phyloP scores from a whole-genome alignment of 2,797 vertebrate species.

The Leucoraja ocellata region DNA sequence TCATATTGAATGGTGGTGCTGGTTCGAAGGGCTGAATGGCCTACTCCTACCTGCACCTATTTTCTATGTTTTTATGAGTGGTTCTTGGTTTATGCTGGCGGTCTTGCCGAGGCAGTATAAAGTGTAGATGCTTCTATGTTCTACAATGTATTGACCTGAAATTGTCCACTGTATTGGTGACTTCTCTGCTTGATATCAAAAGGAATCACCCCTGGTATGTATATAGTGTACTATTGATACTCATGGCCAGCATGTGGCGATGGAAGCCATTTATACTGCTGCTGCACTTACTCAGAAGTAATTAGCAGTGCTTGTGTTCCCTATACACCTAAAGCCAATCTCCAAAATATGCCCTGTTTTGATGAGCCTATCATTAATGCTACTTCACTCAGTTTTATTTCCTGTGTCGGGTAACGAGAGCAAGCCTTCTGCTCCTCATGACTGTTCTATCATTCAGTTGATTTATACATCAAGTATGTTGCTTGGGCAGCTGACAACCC shows the following conservation, averaged over 20 bases:
- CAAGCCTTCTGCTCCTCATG: background rate
- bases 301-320: slow-evolving; percentile 13
- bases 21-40: too few relatives aligned
- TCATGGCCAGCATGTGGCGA: background rate
- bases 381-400: background rate
- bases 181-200: background rate
- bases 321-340: background rate
- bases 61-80: too few relatives aligned
- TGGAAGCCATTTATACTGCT: background rate
- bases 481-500: too few relatives aligned
- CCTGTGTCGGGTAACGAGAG: background rate
- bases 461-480: background rate
- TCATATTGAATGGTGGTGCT: too few relatives aligned
- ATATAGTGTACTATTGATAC: background rate
- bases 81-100: too few relatives aligned
- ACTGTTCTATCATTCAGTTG: background rate
- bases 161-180: background rate
- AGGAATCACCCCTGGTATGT: background rate
- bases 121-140: too few relatives aligned
- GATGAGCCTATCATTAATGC: background rate
- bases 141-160: background rate
- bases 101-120: too few relatives aligned
- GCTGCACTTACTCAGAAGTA: background rate
- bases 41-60: too few relatives aligned
- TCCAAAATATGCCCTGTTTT: background rate